Conservation (phyloP, 1,140 invertebrate genomes). For the Palaemon carinicauda region DNA sequence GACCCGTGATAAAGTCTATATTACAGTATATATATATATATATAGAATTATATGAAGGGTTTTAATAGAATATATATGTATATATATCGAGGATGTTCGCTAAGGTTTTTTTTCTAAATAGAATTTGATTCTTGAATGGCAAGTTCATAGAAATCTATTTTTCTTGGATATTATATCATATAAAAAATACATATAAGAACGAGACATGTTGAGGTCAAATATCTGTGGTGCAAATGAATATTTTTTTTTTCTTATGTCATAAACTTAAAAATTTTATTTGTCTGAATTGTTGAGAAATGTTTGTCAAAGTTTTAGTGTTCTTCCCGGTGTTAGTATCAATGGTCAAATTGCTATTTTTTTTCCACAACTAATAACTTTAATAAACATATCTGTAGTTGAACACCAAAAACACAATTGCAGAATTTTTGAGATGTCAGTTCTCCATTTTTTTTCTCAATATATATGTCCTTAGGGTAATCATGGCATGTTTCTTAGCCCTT, state of each 20-base stretch:
- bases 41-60: neutral
- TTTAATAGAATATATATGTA: too few relatives aligned
- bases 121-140: constrained; percentile 9
- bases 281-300: neutral
- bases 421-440: too few relatives aligned
- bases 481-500: too few relatives aligned
- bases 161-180: constrained; percentile 23
- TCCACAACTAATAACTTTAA: too few relatives aligned
- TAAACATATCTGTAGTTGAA: too few relatives aligned
- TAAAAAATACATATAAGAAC: neutral
- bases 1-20: constrained; percentile 2
- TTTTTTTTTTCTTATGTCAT: neutral
- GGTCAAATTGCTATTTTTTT: too few relatives aligned
- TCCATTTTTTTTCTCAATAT: too few relatives aligned
- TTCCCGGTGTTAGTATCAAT: too few relatives aligned
- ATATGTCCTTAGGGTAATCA: too few relatives aligned
- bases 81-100: neutral
- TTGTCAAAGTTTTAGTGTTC: neutral
- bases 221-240: neutral
- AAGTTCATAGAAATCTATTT: constrained; percentile 29
- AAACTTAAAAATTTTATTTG: neutral
- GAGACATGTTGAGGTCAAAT: constrained; percentile 11
- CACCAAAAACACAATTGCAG: too few relatives aligned
- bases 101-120: neutral
- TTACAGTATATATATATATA: neutral